A percentile compares a stretch with the other conserved stretches of the same genome.
Evolutionary conservation across 2,113 vertebrate genomes (phyloP).

Genomic region (Oncorhynchus kisutch): DNA sequence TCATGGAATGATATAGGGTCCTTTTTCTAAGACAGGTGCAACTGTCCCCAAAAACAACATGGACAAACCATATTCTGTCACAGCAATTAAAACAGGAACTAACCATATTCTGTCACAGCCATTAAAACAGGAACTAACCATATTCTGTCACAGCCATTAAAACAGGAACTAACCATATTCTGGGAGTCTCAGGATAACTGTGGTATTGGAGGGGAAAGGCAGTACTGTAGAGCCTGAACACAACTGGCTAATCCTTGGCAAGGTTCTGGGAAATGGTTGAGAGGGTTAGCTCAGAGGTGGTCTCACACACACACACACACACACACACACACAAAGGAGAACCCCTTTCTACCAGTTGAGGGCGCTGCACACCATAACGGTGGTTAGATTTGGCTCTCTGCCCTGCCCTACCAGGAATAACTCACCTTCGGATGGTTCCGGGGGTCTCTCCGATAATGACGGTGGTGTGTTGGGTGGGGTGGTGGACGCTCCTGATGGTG

Average conservation of each 20-base stretch:
- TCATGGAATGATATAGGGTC: too few species aligned
- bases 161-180: too few species aligned
- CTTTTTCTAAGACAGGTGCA: too few species aligned
- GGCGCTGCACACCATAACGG: constrained; percentile 55
- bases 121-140: too few species aligned
- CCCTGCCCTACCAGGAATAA: constrained; percentile 62
- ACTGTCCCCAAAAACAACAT: too few species aligned
- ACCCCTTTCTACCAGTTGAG: constrained; percentile 54
- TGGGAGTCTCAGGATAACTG: constrained; percentile 42
- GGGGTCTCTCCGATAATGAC: constrained; percentile 86
- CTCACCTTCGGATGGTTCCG: constrained; percentile 78
- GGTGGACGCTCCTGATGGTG: constrained; percentile 67
- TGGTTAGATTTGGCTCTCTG: constrained; percentile 53
- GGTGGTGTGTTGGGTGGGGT: constrained; percentile 59
- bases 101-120: too few species aligned
- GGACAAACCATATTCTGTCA: too few species aligned
- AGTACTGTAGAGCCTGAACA: constrained; percentile 53
- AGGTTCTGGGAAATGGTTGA: constrained; percentile 69
- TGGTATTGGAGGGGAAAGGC: constrained; percentile 34
- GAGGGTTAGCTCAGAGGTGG: constrained; percentile 71
- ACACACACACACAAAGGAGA: too few species aligned
- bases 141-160: too few species aligned
- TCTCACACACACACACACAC: constrained; percentile 34
- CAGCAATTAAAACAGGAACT: too few species aligned
- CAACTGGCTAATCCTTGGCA: constrained; percentile 63